A percentile compares a stretch with the other conserved stretches of the same genome.
These are phyloP conservation scores for Archocentrus centrarchus DNA, from an alignment of 2,113 vertebrate genomes.

Conservation along the genomic window DNA sequence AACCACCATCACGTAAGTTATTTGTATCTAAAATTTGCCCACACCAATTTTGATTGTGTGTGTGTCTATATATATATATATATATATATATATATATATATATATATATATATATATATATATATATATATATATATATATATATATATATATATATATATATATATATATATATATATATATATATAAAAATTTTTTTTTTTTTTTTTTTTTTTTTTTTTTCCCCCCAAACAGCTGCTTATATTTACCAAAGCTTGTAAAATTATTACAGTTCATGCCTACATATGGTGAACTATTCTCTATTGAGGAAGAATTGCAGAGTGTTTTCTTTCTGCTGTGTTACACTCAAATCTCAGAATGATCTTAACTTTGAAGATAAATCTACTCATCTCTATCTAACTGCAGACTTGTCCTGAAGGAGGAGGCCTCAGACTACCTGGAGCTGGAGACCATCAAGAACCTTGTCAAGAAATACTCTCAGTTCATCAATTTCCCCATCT, in stretches of 20 bases:
- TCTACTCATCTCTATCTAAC: neutral
- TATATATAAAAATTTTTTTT: too few relatives aligned
- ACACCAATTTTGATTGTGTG: neutral
- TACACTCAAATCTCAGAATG: neutral
- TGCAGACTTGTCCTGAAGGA: conserved; percentile 94
- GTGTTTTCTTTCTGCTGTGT: neutral
- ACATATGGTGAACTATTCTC: neutral
- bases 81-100: too few relatives aligned
- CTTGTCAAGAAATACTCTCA: conserved; percentile 97
- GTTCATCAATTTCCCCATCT: conserved; percentile 99
- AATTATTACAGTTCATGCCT: neutral
- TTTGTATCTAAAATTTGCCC: neutral
- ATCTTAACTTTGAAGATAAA: neutral
- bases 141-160: too few relatives aligned
- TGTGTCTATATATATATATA: too few relatives aligned
- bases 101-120: too few relatives aligned
- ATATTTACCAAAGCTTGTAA: neutral
- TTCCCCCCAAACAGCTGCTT: neutral
- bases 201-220: neutral
- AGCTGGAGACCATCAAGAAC: conserved; percentile 98
- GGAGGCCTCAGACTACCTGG: conserved; percentile 97
- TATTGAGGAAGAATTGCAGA: neutral
- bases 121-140: too few relatives aligned
- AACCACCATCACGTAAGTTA: conserved; percentile 93
- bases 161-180: too few relatives aligned